Evolutionary conservation across 2,113 vertebrate species (phyloP).

Genomic region (Saccopteryx bilineata): DNA sequence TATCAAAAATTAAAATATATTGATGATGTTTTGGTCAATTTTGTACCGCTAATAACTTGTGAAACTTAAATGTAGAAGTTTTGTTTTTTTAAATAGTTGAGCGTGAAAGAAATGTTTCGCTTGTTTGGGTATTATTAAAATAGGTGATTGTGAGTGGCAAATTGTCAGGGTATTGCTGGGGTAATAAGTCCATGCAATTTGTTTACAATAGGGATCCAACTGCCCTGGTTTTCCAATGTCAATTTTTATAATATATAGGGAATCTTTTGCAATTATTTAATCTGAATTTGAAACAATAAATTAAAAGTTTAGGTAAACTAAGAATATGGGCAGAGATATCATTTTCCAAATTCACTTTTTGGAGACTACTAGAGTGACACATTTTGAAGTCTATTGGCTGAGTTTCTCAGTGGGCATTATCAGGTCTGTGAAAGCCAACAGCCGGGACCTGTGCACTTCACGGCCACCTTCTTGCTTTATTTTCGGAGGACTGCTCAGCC

Average conservation of each 20-base stretch:
- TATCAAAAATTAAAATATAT: conserved; percentile 30
- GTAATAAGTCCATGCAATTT: not conserved
- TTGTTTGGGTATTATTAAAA: not conserved
- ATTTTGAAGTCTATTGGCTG: not conserved
- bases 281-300: not conserved
- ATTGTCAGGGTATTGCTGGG: not conserved
- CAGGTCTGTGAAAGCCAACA: not conserved
- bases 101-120: not conserved
- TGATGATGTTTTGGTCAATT: not conserved
- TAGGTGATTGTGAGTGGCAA: not conserved
- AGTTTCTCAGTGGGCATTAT: not conserved
- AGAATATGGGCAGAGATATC: not conserved
- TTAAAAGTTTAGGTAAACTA: conserved; percentile 32
- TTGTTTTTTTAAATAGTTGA: not conserved
- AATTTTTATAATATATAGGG: not conserved
- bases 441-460: not conserved
- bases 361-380: not conserved
- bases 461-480: not conserved
- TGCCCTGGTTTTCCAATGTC: not conserved
- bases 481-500: not conserved
- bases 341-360: conserved; percentile 20
- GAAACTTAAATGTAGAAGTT: not conserved
- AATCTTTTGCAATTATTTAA: not conserved
- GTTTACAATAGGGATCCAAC: not conserved
- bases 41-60: not conserved